Evolutionary conservation across 2,888 invertebrate species (phyloP), one percentile per base, ranked within the genome.

Genomic region (Acholoe squamosa): DNA sequence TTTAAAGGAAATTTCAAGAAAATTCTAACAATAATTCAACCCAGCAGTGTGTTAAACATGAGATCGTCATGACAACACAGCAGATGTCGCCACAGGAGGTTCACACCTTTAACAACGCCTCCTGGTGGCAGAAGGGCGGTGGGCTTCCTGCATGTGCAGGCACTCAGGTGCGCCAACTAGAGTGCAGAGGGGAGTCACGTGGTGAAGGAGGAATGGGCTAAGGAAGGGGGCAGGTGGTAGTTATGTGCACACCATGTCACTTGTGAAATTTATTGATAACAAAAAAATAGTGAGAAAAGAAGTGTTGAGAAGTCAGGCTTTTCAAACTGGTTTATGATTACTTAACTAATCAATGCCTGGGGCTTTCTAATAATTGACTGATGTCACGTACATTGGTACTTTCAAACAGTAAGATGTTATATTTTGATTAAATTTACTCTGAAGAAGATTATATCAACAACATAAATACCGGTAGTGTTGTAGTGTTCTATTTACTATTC

Each of bases 81-180:
- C 77, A 77, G 77, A 77, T 77, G 77, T 28, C 77, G 77, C 77
- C 33, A n/a, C 77, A 34, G 77, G 77, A 77, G 77, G 77, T n/a
- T 77, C 77, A 77, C 77, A 77, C 77, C 77, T 77, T 25, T 77
- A 25, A 16, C 25, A 25, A 16, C 34, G 16, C 34, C 77, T 10
- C 25, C n/a, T 77, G 25, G 77, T 77, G 61, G 43, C 43, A 61
- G 61, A 61, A 61, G 61, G 61, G 61, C 61, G n/a, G 61, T 7
- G 12, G 14, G 61, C 61, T 61, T 61, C 61, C 61, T 61, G 61
- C 67, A 77, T 77, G 34, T 31, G 61, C 34, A 31, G 25, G 77
- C 25, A 34, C 28, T 77, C 77, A 77, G 77, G 77, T 77, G 77
- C 34, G 77, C 34, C 34, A 77, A 77, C 28, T 77, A 77, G 34